Conservation (phyloP, 2,888 invertebrate genomes). For the Melipona beecheii region DNA sequence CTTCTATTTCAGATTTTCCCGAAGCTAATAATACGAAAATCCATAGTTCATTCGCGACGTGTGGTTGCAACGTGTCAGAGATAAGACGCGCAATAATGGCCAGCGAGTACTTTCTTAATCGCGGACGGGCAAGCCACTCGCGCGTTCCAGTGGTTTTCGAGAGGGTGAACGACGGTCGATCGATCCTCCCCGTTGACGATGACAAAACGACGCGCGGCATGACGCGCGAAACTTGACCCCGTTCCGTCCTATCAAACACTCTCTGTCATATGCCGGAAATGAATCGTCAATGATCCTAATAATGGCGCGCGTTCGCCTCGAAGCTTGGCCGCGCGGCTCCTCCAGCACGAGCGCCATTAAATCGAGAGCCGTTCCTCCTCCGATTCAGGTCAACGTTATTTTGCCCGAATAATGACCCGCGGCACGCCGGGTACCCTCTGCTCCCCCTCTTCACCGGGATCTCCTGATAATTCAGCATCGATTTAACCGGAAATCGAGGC, state of each 20-base stretch:
- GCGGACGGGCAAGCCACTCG: neutral
- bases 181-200: conserved; percentile 58
- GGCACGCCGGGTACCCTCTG: conserved; percentile 6
- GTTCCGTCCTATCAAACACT: conserved; percentile 60
- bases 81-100: neutral
- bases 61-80: neutral
- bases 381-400: conserved; percentile 68
- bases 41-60: neutral
- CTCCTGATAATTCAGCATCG: conserved; percentile 34
- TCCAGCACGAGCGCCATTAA: conserved; percentile 65
- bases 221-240: conserved; percentile 72
- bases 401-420: conserved; percentile 58
- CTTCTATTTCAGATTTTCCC: too few relatives aligned
- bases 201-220: conserved; percentile 66
- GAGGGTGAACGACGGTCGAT: conserved; percentile 29
- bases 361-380: conserved; percentile 50
- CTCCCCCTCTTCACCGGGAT: conserved; percentile 6
- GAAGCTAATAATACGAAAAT: too few relatives aligned
- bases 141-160: neutral
- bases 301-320: conserved; percentile 53
- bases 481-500: conserved; percentile 36
- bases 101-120: conserved; percentile 38
- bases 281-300: conserved; percentile 73
- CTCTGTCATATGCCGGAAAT: conserved; percentile 67
- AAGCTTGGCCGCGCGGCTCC: conserved; percentile 26